Evolutionary conservation across 2,797 vertebrate genomes (phyloP), one percentile per base, ranked within the genome.

Genomic region (Miichthys miiuy): DNA sequence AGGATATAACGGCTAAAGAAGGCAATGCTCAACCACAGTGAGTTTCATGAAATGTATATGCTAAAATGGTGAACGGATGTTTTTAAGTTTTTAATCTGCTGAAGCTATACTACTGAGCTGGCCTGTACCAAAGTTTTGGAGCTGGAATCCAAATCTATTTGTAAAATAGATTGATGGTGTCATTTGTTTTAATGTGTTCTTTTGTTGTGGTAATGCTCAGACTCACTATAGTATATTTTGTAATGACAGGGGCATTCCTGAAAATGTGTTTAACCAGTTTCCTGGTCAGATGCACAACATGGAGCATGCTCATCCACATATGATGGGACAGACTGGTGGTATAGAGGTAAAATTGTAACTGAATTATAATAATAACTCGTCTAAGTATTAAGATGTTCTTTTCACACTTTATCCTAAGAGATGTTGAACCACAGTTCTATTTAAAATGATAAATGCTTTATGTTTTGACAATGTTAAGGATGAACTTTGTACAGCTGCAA

Each of bases 1-100:
- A 99, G 80, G 97, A 97, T 68, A 71, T 87, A 5, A 95, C 94
- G 68, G 93, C 96, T 14, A 96, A 96, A 65, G 96, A 96, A 14
- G 77, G 87, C 18, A 82, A 82, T 6, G 82, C 93, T 65, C 94
- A 95, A 0, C 62, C 95, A 67, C 96, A 96, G 97, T 98, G 88
- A 96, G 97, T 95, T 42, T 54, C 1, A 51, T n/a, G 6, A 54
- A 30, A 52, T 48, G 3, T 21, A n/a, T 58, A 14, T 65, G 1
- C 3, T 2, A 4, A 34, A 34, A 8, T 0, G 7, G 7, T 34
- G 34, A 38, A 38, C 8, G 2, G 8, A 9, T 38, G 34, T 38
- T 38, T 38, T 38, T 38, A 38, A 9, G 34, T 38, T 38, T 38
- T 38, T 38, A 38, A 38, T 38, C 34, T 9, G 34, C 34, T 38